Conservation (phyloP, 2,797 vertebrate species). For the Poeciliopsis infans region DNA sequence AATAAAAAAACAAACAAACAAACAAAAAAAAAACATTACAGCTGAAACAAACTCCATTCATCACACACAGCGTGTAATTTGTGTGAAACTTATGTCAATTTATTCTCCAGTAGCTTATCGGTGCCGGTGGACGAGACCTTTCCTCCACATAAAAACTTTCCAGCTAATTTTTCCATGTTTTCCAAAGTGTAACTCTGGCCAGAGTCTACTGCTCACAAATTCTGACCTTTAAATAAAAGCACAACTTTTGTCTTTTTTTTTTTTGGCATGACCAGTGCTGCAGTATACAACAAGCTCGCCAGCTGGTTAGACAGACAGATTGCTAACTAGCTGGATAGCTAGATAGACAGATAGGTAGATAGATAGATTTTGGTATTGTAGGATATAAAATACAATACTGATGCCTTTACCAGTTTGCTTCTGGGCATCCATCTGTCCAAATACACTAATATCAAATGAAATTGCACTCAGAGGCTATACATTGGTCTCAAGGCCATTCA, state of each 20-base stretch:
- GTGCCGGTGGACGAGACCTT: neutral
- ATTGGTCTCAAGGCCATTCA: constrained; percentile 95
- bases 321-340: neutral
- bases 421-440: constrained; percentile 3
- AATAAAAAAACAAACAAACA: neutral
- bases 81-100: neutral
- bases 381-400: neutral
- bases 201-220: neutral
- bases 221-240: neutral
- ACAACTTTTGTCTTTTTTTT: neutral
- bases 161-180: neutral
- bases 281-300: neutral
- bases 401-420: neutral
- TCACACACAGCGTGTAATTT: neutral
- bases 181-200: neutral
- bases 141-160: neutral
- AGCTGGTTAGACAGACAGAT: constrained; percentile 1
- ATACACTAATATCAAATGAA: neutral
- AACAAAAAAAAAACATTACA: no score
- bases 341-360: neutral
- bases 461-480: constrained; percentile 66
- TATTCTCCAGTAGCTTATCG: neutral
- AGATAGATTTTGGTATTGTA: neutral
- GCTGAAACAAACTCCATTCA: neutral
- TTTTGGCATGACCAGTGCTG: neutral